Base-by-base conservation (phyloP, 2,888 invertebrate species). In the Conops quadrifasciatus region DNA sequence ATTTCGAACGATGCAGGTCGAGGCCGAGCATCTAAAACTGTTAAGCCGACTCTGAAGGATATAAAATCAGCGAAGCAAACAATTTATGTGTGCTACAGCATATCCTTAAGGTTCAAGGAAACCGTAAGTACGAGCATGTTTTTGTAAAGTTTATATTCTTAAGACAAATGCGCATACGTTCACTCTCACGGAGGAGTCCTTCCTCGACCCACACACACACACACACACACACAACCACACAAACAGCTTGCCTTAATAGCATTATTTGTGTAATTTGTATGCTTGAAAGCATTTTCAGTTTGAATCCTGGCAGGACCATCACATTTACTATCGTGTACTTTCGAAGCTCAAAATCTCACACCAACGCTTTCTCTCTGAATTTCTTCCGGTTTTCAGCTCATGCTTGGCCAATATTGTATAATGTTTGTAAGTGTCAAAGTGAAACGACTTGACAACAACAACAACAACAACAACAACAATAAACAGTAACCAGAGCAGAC, bases 211-310 rank as follows among this genome's bases (percentile, higher is more conserved):
- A 67, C 62, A n/a, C 28, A 24, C 62, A 51, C 62, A 21, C 53
- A 67, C 62, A 43, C 53, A 67, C 43, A 19, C 56, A 67, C 58
- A 58, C 28, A 26, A n/a, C 15, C 9, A 53, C 7, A 36, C 36
- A 56, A 66, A 66, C 66, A 66, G 66, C 53, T 68, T 68, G 68
- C 49, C 68, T 68, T 68, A 68, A 68, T 68, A 68, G 82, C 81
- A 72, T 78, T 76, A 75, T 77, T 77, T 75, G 75, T 78, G 75
- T 80, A 83, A 83, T 83, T 83, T 83, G 84, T 83, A 82, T 82
- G 83, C 83, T 83, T 80, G 82, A 83, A 81, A 82, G 82, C 80
- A 78, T 81, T 80, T 83, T 82, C 84, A 80, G 80, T 80, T 74
- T 71, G 69, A 70, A 73, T 74, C 74, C 73, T 74, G 73, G 64